A percentile compares a stretch with the other conserved stretches of the same genome.
phyloP scores from a whole-genome alignment of 2,113 vertebrate genomes.

The Tyrannus savana region DNA sequence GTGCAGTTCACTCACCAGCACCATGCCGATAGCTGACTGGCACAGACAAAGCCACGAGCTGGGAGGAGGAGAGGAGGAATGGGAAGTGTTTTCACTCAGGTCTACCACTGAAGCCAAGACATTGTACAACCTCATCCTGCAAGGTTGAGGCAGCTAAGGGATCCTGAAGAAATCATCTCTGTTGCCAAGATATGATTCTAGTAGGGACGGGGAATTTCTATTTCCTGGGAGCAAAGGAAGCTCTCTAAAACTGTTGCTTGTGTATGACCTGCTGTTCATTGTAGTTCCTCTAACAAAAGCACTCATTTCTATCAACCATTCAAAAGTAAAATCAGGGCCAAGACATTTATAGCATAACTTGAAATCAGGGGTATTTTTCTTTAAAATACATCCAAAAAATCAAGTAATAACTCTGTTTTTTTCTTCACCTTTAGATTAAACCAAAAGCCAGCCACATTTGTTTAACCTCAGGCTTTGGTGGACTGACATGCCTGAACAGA shows the following conservation, averaged over 20 bases:
- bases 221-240: neutral
- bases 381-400: neutral
- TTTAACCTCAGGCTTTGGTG: constrained; percentile 47
- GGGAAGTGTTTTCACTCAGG: neutral
- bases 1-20: neutral
- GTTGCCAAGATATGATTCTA: neutral
- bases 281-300: neutral
- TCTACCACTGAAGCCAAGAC: neutral
- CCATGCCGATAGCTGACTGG: neutral
- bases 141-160: neutral
- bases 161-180: neutral
- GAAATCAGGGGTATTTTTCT: neutral
- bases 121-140: neutral
- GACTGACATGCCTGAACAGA: constrained; percentile 49
- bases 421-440: constrained; percentile 32
- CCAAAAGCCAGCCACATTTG: neutral
- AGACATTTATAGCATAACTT: neutral
- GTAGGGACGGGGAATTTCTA: neutral
- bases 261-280: neutral
- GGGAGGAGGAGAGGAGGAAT: neutral
- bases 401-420: neutral
- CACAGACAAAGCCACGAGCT: neutral
- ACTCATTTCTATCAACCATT: neutral
- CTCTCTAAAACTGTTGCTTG: neutral
- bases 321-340: neutral